A percentile compares a stretch with the other conserved stretches of the same genome.
Evolutionary conservation across 2,113 vertebrate species (phyloP).

Genomic region (Bubalus kerabau): DNA sequence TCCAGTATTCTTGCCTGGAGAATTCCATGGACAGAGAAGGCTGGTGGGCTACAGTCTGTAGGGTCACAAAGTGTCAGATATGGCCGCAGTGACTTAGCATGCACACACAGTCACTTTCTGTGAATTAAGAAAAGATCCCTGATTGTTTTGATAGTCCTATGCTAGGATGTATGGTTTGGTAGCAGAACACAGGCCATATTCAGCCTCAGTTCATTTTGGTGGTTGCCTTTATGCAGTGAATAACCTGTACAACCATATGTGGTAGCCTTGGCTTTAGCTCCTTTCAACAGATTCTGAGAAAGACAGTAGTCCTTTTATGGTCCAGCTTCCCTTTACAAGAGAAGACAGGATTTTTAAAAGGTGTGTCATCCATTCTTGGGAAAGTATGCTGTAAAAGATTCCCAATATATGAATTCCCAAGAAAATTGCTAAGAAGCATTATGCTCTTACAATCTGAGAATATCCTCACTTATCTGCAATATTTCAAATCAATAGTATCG

Average conservation of each 20-base stretch:
- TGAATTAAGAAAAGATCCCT: neutral
- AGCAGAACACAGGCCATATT: neutral
- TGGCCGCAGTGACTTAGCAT: neutral
- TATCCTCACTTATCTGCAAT: slow-evolving; percentile 71
- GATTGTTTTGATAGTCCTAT: neutral
- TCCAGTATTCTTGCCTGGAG: neutral
- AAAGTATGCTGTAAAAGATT: slow-evolving; percentile 44
- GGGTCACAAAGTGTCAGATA: neutral
- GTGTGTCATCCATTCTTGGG: neutral
- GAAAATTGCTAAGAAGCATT: slow-evolving; percentile 69
- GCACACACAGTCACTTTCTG: neutral
- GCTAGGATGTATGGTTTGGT: neutral
- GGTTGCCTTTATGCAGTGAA: neutral
- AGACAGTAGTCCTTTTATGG: neutral
- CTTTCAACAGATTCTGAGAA: neutral
- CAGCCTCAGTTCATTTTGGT: neutral
- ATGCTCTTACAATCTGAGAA: slow-evolving; percentile 65
- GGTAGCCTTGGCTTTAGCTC: neutral
- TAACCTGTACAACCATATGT: neutral
- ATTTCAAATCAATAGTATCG: slow-evolving; percentile 75
- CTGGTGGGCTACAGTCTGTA: neutral
- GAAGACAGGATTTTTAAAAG: neutral
- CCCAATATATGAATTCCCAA: slow-evolving; percentile 55
- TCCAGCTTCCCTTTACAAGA: neutral
- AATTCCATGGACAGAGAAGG: neutral